phyloP scores from a whole-genome alignment of 2,797 vertebrate genomes.

The Scomberomorus guttatus region DNA sequence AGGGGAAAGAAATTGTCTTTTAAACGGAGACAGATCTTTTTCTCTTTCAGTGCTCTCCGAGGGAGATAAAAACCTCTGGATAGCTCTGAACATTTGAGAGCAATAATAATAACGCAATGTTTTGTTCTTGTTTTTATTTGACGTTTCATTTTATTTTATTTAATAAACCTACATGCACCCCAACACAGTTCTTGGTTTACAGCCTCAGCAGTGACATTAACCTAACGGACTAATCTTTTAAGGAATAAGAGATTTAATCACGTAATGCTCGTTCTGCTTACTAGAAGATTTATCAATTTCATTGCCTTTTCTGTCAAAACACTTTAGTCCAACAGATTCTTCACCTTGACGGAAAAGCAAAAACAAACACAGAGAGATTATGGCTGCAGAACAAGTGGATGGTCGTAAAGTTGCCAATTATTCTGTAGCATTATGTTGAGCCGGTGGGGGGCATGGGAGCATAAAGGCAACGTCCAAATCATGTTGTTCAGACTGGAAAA shows the following conservation, averaged over 20 bases:
- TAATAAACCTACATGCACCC: background rate
- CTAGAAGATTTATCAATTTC: background rate
- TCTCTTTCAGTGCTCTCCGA: slow-evolving; percentile 46
- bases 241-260: background rate
- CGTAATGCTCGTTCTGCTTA: background rate
- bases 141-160: background rate
- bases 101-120: background rate
- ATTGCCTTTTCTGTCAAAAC: slow-evolving; percentile 13
- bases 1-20: slow-evolving; percentile 48
- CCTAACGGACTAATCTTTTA: no score
- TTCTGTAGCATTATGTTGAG: slow-evolving; percentile 25
- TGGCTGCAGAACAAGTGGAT: slow-evolving; percentile 11
- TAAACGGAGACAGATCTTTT: slow-evolving; percentile 64
- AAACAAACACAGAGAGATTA: slow-evolving; percentile 3
- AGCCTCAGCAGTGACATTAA: background rate
- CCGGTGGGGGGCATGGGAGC: slow-evolving; percentile 4
- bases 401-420: slow-evolving; percentile 27
- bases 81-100: slow-evolving; percentile 32
- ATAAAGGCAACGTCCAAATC: slow-evolving; percentile 19
- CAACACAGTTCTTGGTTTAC: background rate
- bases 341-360: slow-evolving; percentile 27
- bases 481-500: background rate
- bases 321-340: background rate
- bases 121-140: background rate
- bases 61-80: slow-evolving; percentile 44